Evolutionary conservation across 2,888 invertebrate species (phyloP), one percentile per base, ranked within the genome.

Genomic region (Timandra comae): DNA sequence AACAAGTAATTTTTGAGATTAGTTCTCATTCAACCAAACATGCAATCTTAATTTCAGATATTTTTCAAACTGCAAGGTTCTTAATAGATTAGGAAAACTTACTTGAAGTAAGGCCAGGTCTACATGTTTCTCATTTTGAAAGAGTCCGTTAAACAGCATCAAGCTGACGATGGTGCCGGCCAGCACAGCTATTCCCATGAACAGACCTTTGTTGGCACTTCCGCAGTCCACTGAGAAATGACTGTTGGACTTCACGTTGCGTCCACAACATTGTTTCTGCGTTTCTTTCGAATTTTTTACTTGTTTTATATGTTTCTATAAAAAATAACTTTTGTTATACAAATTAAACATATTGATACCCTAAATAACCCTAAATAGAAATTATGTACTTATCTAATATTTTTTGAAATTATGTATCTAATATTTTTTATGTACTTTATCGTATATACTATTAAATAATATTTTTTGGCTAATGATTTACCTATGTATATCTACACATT

Each of bases 211-310:
- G 63, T 92, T 91, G 7, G 93, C 90, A 46, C 89, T 90, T 24
- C 91, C 90, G 66, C 93, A 93, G 77, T 94, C 93, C 25, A 93
- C 89, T 1, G 89, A 89, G 67, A 89, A 90, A 52, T 89, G 89
- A 52, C 78, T 86, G 50, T 69, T 78, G 10, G 81, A 75, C 43
- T 77, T 82, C 4, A 67, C 51, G 12, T 33, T 40, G 30, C 72
- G 64, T 1, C 57, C 53, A 33, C 77, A 75, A 41, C 77, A 75
- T 31, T 67, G 68, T 29, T 40, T 44, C 2, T 28, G 2, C 20
- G 41, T 7, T 44, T 45, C 41, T 33, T 54, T 57, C 25, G 35
- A 52, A 5, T 38, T 12, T 8, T 38, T 35, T 2, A 46, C 25
- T 7, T 52, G 45, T 32, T 59, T 67, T 10, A 49, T 27, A 7